Base-by-base conservation (phyloP, 2,113 vertebrate species). In the Campylorhamphus procurvoides region DNA sequence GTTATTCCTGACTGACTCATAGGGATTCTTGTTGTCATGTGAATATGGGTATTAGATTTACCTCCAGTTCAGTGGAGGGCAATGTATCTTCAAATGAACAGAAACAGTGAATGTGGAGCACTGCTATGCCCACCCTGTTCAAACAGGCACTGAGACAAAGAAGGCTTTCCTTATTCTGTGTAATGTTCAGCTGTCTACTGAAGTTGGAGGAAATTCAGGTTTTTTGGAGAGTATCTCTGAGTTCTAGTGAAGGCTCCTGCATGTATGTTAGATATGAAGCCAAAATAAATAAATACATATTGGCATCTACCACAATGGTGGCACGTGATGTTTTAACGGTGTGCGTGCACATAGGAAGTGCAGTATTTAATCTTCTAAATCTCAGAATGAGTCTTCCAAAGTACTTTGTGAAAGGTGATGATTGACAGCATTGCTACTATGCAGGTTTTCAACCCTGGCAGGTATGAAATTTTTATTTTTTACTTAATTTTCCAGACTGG, bases 321-420 rank as follows among this genome's bases (percentile, higher is more conserved):
- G 37, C 15, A 31, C 7, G 6, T 58, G 0, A 4, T 66, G 12
- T 74, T 76, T 39, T 55, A 68, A 39, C 2, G 1, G 5, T 47
- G 33, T 52, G 35, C 27, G 20, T 0, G 35, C 24, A 24, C 0
- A 0, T 37, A 16, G 7, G 7, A 94, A 64, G 27, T 29, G 29
- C 27, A 33, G 14, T 39, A 31, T 23, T 68, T 55, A 15, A 14
- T 37, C 8, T 55, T 24, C 15, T 67, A 46, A 23, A n/a, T 71
- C 10, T 75, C 35, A 47, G 39, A 79, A 12, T 19, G 69, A 46
- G 14, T 58, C 84, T 63, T 78, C 15, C 39, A 23, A 20, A 72
- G 20, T 44, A 37, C 23, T 73, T 64, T 44, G 17, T 69, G 55
- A 92, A 88, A 63, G 12, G 29, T 3, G 1, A 6, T 63, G 50